Conservation (phyloP, 2,888 invertebrate species). For the Lobophora halterata region DNA sequence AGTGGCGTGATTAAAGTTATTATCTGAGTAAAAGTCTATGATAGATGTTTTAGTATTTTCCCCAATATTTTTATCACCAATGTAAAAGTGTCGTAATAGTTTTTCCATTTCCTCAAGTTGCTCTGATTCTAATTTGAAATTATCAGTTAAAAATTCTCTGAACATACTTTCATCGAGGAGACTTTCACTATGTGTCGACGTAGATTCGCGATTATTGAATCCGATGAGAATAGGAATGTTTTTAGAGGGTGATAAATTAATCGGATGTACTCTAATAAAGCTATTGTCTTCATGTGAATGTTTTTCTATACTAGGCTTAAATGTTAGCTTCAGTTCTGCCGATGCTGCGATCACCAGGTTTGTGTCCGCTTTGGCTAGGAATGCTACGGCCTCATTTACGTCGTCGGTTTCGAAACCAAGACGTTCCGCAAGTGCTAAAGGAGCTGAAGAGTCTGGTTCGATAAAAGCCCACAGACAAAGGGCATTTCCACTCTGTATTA, state of each 20-base stretch:
- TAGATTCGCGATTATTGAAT: conserved; percentile 6
- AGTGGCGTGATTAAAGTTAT: conserved; percentile 21
- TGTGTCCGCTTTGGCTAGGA: conserved; percentile 26
- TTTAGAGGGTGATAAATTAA: conserved; percentile 17
- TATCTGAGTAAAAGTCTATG: conserved; percentile 27
- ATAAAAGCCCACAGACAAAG: conserved; percentile 25
- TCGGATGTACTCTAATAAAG: conserved; percentile 27
- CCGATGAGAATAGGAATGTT: conserved; percentile 26
- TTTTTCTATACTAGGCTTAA: conserved; percentile 30
- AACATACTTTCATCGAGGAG: conserved; percentile 7
- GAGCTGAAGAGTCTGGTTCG: conserved; percentile 28
- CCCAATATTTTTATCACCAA: conserved; percentile 22
- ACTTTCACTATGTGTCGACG: conserved; percentile 17
- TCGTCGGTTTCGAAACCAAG: conserved; percentile 37
- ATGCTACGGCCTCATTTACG: conserved; percentile 34
- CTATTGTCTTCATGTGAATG: conserved; percentile 21
- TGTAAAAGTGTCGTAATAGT: conserved; percentile 24
- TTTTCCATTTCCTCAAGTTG: conserved; percentile 9
- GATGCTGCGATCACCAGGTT: conserved; percentile 19
- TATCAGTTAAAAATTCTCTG: not conserved
- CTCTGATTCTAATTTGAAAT: conserved; percentile 12
- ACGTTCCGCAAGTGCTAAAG: conserved; percentile 36
- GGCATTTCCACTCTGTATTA: conserved; percentile 41
- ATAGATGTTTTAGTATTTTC: conserved; percentile 7
- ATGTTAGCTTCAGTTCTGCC: conserved; percentile 12